Evolutionary conservation across 2,113 vertebrate species (phyloP).

Genomic region (Pteronura brasiliensis): DNA sequence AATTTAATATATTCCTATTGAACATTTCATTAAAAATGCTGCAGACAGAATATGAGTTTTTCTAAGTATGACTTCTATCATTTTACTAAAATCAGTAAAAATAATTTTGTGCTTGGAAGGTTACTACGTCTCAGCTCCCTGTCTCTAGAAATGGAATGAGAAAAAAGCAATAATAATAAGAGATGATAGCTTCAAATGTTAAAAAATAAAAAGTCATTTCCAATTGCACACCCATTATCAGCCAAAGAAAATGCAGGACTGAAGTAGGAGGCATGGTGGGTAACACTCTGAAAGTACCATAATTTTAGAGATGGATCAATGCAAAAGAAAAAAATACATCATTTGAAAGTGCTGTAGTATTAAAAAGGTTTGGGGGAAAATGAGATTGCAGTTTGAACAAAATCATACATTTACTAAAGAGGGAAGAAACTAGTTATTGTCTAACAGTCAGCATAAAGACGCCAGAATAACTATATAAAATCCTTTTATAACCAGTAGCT

Average conservation of each 20-base stretch:
- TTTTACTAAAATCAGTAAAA: slow-evolving; percentile 40
- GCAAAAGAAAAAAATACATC: neutral
- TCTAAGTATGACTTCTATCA: neutral
- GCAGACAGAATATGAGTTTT: neutral
- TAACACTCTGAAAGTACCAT: neutral
- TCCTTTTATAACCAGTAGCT: neutral
- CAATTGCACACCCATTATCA: neutral
- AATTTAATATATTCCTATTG: neutral
- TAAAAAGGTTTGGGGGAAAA: neutral
- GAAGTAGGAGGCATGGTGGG: neutral
- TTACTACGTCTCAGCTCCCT: neutral
- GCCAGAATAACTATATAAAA: neutral
- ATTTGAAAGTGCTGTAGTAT: neutral
- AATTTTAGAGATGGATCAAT: slow-evolving; percentile 30
- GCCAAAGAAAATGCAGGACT: neutral
- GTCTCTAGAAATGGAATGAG: neutral
- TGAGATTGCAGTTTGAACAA: neutral
- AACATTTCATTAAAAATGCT: slow-evolving; percentile 39
- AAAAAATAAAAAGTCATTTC: slow-evolving; percentile 18
- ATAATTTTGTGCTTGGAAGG: neutral
- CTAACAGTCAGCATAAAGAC: neutral
- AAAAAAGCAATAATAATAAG: slow-evolving; percentile 12
- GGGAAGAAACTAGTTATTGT: neutral
- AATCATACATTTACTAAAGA: neutral
- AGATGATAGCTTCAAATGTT: neutral